Percentiles rank a stretch among this genome's conserved stretches.
phyloP scores from a whole-genome alignment of 2,888 invertebrate genomes.

The Shargacucullia verbasci region DNA sequence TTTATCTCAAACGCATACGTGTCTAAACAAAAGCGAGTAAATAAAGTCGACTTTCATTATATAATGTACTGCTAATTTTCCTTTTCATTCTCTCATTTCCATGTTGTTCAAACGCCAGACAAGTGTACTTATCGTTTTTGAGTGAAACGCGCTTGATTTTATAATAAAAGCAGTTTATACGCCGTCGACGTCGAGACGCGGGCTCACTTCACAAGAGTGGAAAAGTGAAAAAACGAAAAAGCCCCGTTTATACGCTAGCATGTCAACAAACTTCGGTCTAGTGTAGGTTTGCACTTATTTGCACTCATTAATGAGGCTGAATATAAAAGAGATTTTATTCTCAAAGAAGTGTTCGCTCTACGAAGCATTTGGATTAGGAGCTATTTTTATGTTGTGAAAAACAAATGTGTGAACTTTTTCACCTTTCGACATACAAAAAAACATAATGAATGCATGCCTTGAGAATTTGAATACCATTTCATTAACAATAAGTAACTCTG shows the following conservation, averaged over 20 bases:
- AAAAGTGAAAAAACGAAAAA: slow-evolving; percentile 63
- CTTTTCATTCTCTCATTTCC: slow-evolving; percentile 66
- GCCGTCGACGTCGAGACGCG: slow-evolving; percentile 66
- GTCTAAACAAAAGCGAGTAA: slow-evolving; percentile 47
- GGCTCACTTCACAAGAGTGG: slow-evolving; percentile 55
- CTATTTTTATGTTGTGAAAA: slow-evolving; percentile 11
- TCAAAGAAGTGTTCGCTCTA: too few species aligned
- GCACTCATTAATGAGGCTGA: slow-evolving; percentile 67
- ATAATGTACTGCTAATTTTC: slow-evolving; percentile 68
- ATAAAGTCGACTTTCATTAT: slow-evolving; percentile 55
- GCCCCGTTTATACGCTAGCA: slow-evolving; percentile 53
- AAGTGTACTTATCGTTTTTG: slow-evolving; percentile 65
- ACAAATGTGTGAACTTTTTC: too few species aligned
- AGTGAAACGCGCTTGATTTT: slow-evolving; percentile 76
- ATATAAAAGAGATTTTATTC: slow-evolving; percentile 62
- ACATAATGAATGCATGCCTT: slow-evolving; percentile 2
- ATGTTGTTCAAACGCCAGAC: slow-evolving; percentile 66
- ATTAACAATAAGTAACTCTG: too few species aligned
- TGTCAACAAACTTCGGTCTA: slow-evolving; percentile 68
- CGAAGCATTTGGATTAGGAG: too few species aligned
- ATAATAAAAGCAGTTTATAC: slow-evolving; percentile 77
- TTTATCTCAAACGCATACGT: slow-evolving; percentile 34
- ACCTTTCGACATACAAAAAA: slow-evolving; percentile 30
- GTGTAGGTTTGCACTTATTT: slow-evolving; percentile 64
- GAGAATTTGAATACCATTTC: too few species aligned